A percentile compares a stretch with the other conserved stretches of the same genome.
Evolutionary conservation across 1,140 invertebrate species (phyloP).

Genomic region (Aphis craccivora): DNA sequence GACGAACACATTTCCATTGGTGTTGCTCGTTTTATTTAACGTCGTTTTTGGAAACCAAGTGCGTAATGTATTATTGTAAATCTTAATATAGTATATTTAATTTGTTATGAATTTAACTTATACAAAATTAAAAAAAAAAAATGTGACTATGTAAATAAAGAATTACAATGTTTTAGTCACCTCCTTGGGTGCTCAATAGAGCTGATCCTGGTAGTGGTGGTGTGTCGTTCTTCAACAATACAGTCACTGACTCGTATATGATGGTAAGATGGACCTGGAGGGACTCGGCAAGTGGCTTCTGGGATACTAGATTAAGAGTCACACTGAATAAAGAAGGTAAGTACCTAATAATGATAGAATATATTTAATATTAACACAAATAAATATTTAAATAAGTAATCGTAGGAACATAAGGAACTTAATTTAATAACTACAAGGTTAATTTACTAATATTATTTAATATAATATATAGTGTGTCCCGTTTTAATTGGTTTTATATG

Average conservation of each 20-base stretch:
- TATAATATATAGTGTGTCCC: background rate
- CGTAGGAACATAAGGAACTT: no score
- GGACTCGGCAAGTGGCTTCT: slow-evolving; percentile 10
- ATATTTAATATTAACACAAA: background rate
- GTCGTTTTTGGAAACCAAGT: background rate
- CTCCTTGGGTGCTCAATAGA: slow-evolving; percentile 34
- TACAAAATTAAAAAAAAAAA: background rate
- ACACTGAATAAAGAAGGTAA: slow-evolving; percentile 35
- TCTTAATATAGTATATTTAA: background rate
- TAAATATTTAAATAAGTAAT: no score
- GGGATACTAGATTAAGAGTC: slow-evolving; percentile 36
- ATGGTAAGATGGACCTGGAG: slow-evolving; percentile 41
- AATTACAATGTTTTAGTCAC: background rate
- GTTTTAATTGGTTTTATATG: no score
- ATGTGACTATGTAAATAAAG: background rate
- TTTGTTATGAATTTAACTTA: background rate
- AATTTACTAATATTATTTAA: background rate
- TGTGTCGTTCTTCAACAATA: slow-evolving; percentile 48
- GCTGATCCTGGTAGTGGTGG: background rate
- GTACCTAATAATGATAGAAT: background rate
- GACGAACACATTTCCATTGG: background rate
- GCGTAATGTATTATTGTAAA: background rate
- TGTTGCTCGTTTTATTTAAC: background rate
- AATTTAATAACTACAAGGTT: background rate
- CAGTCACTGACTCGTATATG: slow-evolving; percentile 17